Evolutionary conservation across 2,797 vertebrate species (phyloP), one percentile per base, ranked within the genome.

Genomic region (Serranus cabrilla): DNA sequence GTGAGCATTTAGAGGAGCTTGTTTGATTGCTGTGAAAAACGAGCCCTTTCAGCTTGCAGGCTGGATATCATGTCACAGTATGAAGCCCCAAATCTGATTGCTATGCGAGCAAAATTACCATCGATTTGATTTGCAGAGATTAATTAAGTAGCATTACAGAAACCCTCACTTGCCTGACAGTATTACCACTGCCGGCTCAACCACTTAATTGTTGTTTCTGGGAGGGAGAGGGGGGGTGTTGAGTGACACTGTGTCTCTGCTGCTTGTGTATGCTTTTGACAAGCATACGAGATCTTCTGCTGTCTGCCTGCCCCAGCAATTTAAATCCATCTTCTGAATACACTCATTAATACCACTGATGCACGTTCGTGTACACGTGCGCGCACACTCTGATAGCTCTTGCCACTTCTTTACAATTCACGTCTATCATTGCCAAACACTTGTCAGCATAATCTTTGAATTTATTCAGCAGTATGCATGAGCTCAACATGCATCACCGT

Each of bases 81-180:
- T 47, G 74, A 88, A 71, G 58, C 72, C 61, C 72, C 67, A 86
- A 88, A 90, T 86, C 72, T n/a, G 81, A 91, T 88, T 88, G 84
- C 86, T 42, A 63, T 54, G 80, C 21, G n/a, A 71, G 81, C 69
- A 83, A 91, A 92, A 92, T 91, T 82, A 86, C 86, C 86, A 87
- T 87, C 75, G 71, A 93, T 93, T 94, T 89, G 91, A 94, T 94
- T 93, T 90, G 88, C 70, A 50, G 82, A 89, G 91, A 93, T 94
- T 93, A 94, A 95, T 94, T 94, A 93, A 92, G 89, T 82, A 83
- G 86, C 85, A 87, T 90, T 86, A 83, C 72, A 76, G 68, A 90
- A 87, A 74, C 49, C 66, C 73, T 85, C 80, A 67, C 64, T 83
- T 71, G 83, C 85, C 86, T 86, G 82, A 86, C 78, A 83, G 88